Percentiles rank a stretch among this genome's conserved stretches.
phyloP scores from a whole-genome alignment of 2,888 invertebrate genomes.

The Lacanobia oleracea region DNA sequence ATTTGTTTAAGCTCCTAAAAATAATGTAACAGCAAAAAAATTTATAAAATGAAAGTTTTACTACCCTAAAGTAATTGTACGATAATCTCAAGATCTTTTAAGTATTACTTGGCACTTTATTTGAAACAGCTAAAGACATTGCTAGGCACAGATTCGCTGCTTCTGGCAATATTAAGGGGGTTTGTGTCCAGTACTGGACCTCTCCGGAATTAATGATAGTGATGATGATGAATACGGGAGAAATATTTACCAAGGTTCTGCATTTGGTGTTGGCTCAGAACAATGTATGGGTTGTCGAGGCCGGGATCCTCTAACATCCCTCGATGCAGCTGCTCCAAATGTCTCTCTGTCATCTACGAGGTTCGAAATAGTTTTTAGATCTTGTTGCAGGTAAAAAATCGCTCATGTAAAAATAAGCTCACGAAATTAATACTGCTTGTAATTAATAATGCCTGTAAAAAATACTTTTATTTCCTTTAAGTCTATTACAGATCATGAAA shows the following conservation, averaged over 20 bases:
- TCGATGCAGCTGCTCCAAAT: conserved; percentile 84
- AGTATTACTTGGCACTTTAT: conserved; percentile 11
- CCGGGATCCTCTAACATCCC: conserved; percentile 82
- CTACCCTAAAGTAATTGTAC: background rate
- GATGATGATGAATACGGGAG: background rate
- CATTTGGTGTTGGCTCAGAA: conserved; percentile 88
- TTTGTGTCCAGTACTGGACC: background rate
- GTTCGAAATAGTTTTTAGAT: background rate
- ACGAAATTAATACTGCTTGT: background rate
- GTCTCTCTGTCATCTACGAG: conserved; percentile 81
- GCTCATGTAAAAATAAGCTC: background rate
- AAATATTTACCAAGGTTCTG: conserved; percentile 83
- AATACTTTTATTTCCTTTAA: background rate
- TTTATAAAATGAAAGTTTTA: conserved; percentile 22
- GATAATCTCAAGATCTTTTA: conserved; percentile 21
- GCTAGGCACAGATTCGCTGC: background rate
- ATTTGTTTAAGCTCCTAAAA: conserved; percentile 18
- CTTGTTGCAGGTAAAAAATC: background rate
- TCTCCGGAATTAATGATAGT: no score
- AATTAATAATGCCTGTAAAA: background rate
- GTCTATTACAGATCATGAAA: background rate
- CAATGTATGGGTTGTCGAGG: conserved; percentile 83
- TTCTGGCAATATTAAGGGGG: background rate
- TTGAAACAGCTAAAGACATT: background rate
- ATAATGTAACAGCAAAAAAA: conserved; percentile 7